phyloP scores from a whole-genome alignment of 2,888 invertebrate genomes.

The Cataglyphis cursor region DNA sequence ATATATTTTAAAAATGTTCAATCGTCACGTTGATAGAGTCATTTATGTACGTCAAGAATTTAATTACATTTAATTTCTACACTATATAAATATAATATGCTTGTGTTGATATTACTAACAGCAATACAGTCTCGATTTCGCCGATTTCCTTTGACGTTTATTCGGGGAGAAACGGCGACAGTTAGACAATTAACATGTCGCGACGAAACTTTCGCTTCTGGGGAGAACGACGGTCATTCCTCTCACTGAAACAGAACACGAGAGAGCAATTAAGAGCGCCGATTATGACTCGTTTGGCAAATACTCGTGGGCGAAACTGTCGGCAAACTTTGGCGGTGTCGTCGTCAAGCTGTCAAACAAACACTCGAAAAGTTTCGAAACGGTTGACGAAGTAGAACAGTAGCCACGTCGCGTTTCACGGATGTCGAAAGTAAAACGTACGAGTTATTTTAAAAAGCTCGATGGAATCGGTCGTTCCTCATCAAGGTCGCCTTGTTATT shows the following conservation, averaged over 20 bases:
- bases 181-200: slow-evolving; percentile 35
- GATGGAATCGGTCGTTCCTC: neutral
- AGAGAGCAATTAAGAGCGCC: slow-evolving; percentile 34
- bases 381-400: neutral
- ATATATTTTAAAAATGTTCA: neutral
- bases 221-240: neutral
- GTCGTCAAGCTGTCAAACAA: slow-evolving; percentile 1
- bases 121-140: neutral
- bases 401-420: neutral
- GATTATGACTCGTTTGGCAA: slow-evolving; percentile 12
- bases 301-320: slow-evolving; percentile 5
- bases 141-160: neutral
- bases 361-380: slow-evolving; percentile 7
- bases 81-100: neutral
- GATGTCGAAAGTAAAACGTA: neutral
- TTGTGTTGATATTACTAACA: slow-evolving; percentile 7
- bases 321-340: slow-evolving; percentile 17
- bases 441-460: slow-evolving; percentile 32
- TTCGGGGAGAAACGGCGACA: neutral
- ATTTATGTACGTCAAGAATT: neutral
- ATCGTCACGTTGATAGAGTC: neutral
- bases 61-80: neutral
- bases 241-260: slow-evolving; percentile 30
- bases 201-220: slow-evolving; percentile 8
- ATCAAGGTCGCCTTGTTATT: neutral